Conservation (phyloP, 2,888 invertebrate species). For the Lasioglossum pauxillum region DNA sequence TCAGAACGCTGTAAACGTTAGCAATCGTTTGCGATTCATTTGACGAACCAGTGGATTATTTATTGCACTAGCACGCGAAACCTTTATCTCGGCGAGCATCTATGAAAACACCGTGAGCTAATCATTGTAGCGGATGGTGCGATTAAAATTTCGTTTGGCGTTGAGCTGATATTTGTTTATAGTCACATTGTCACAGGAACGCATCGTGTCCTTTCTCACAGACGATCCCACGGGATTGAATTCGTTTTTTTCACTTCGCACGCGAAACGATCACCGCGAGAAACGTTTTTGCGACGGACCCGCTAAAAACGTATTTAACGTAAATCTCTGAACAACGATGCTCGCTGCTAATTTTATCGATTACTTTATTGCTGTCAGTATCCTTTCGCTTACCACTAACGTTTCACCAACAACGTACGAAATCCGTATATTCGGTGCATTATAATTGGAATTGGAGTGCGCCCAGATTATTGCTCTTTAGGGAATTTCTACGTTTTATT, state of each 20-base stretch:
- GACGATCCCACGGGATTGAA: not conserved
- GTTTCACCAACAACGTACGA: conserved; percentile 27
- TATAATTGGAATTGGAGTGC: conserved; percentile 59
- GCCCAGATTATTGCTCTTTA: conserved; percentile 41
- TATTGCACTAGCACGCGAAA: conserved; percentile 4
- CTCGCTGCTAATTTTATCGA: conserved; percentile 44
- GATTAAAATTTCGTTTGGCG: not conserved
- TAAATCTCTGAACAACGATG: conserved; percentile 12
- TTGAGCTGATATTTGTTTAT: conserved; percentile 44
- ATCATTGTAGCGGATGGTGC: conserved; percentile 10
- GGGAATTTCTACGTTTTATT: conserved; percentile 38
- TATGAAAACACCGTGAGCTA: conserved; percentile 11
- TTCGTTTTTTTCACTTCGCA: not conserved
- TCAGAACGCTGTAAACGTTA: not conserved
- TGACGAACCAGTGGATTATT: not conserved
- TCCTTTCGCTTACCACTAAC: conserved; percentile 25
- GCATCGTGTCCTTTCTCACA: conserved; percentile 15
- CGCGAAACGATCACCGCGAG: not conserved
- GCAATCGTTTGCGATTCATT: conserved; percentile 24
- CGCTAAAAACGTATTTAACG: conserved; percentile 8
- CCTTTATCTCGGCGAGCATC: not conserved
- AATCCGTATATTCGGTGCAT: conserved; percentile 40
- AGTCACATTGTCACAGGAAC: conserved; percentile 17
- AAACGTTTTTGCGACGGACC: not conserved
- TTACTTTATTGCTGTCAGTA: conserved; percentile 25